Conservation (phyloP, 1,140 invertebrate species). For the Dryas iulia region DNA sequence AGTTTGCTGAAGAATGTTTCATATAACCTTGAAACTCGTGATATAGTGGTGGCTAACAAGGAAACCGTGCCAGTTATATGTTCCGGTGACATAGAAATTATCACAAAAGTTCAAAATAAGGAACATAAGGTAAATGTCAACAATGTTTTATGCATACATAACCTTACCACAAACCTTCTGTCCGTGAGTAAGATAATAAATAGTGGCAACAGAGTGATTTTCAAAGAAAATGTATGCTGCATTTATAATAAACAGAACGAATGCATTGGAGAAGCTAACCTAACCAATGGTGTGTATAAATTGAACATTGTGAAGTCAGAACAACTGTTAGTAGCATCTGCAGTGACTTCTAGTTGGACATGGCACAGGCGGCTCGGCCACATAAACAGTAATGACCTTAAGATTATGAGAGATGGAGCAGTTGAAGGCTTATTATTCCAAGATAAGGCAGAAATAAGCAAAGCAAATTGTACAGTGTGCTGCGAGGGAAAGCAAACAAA, state of each 20-base stretch:
- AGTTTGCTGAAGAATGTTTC: conserved; percentile 20
- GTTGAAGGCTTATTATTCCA: no score
- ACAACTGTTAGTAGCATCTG: conserved; percentile 7
- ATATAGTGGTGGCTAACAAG: conserved; percentile 18
- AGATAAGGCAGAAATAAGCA: no score
- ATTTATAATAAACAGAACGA: conserved; percentile 9
- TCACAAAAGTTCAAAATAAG: conserved; percentile 17
- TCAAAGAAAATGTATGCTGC: no score
- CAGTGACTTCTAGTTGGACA: conserved; percentile 9
- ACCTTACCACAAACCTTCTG: conserved; percentile 10
- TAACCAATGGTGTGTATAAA: conserved; percentile 3
- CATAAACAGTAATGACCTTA: neutral
- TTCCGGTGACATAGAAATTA: conserved; percentile 20
- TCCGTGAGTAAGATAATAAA: conserved; percentile 16
- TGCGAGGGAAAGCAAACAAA: neutral
- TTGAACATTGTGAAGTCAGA: conserved; percentile 7
- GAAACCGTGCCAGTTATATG: conserved; percentile 20
- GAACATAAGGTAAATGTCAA: conserved; percentile 15
- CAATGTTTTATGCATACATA: conserved; percentile 11
- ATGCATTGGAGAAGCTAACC: conserved; percentile 8
- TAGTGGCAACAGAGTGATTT: conserved; percentile 17
- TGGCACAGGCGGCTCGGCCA: conserved; percentile 8
- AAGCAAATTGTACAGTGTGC: neutral
- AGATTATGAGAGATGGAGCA: no score
- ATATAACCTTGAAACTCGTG: conserved; percentile 17